These are phyloP conservation scores for Taurulus bubalis DNA, from an alignment of 2,113 vertebrate genomes.

Conservation along the genomic window DNA sequence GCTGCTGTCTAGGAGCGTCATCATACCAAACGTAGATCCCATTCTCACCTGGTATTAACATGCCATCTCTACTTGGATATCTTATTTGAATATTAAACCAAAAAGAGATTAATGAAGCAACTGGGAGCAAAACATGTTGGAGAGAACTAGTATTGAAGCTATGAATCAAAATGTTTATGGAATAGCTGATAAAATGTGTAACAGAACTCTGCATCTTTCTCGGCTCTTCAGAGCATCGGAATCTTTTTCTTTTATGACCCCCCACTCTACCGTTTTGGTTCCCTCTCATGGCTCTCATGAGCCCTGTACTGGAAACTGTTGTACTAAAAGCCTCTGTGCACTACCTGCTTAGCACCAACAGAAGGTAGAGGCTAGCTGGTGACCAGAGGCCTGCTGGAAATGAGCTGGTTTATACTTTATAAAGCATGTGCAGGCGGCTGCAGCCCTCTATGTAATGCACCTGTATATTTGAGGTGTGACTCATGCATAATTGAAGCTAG, in stretches of 20 bases:
- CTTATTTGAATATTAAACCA: not conserved
- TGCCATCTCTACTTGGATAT: not conserved
- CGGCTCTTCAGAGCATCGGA: not conserved
- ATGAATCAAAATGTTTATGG: not conserved
- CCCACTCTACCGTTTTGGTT: not conserved
- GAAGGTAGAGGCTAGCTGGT: not conserved
- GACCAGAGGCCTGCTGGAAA: no score
- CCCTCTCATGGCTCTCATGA: not conserved
- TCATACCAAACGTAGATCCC: not conserved
- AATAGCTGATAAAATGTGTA: not conserved
- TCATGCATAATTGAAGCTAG: not conserved
- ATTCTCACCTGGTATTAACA: not conserved
- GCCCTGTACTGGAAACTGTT: not conserved
- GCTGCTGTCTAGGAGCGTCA: not conserved
- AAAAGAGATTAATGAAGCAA: not conserved
- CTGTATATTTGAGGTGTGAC: not conserved
- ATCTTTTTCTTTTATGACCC: not conserved
- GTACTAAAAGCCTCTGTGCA: not conserved
- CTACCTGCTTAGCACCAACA: not conserved
- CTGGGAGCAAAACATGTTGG: not conserved
- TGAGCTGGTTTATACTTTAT: no score
- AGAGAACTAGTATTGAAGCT: not conserved
- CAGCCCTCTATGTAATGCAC: not conserved
- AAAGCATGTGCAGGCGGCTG: not conserved
- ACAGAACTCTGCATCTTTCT: not conserved